A percentile compares a stretch with the other conserved stretches of the same genome.
These are phyloP conservation scores for Luffia ferchaultella DNA, from an alignment of 2,888 invertebrate genomes.

Conservation along the genomic window DNA sequence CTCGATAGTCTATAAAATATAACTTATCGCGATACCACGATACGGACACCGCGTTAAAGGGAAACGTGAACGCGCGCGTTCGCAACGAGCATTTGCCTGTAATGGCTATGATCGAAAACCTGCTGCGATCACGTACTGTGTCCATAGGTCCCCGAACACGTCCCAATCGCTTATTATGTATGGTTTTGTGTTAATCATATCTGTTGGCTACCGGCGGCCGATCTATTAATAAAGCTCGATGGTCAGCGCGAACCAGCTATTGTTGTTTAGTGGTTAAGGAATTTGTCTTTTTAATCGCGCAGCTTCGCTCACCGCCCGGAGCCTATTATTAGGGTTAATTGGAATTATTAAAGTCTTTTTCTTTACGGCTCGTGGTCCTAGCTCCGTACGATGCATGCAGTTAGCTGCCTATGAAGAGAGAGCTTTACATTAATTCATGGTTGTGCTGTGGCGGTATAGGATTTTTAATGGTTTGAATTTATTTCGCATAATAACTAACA, in stretches of 20 bases:
- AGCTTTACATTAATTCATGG: constrained; percentile 51
- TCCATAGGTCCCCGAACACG: constrained; percentile 49
- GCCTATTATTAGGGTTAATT: constrained; percentile 65
- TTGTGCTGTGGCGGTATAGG: constrained; percentile 40
- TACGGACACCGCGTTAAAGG: constrained; percentile 7
- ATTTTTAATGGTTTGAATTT: constrained; percentile 39
- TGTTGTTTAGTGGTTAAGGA: constrained; percentile 56
- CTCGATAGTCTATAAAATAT: no score
- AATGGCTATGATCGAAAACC: constrained; percentile 47
- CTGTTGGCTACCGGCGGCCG: constrained; percentile 57
- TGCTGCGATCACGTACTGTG: constrained; percentile 44
- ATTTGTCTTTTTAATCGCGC: constrained; percentile 64
- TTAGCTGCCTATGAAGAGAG: constrained; percentile 39
- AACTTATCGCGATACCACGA: neutral
- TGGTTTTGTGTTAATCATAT: constrained; percentile 63
- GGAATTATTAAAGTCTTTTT: constrained; percentile 62
- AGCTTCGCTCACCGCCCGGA: constrained; percentile 40
- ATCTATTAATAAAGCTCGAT: constrained; percentile 57
- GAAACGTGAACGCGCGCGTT: constrained; percentile 30
- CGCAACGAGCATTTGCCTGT: constrained; percentile 32
- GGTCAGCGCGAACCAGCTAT: constrained; percentile 49
- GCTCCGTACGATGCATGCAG: constrained; percentile 38
- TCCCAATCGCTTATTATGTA: constrained; percentile 61
- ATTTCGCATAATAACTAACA: constrained; percentile 7
- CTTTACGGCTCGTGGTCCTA: constrained; percentile 46